These are phyloP conservation scores for Diachasma alloeum DNA, from an alignment of 1,140 invertebrate genomes.

Conservation along the genomic window DNA sequence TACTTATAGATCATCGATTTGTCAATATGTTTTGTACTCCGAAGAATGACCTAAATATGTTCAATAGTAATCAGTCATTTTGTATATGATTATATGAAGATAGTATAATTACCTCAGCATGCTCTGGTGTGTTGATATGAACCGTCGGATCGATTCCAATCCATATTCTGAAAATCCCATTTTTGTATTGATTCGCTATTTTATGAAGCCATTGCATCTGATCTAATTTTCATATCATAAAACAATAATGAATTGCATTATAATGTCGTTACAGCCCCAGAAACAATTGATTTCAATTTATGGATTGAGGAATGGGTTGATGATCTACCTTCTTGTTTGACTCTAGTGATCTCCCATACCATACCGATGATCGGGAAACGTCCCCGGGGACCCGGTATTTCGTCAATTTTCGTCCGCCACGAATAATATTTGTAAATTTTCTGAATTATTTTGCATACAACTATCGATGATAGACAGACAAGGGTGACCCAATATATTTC, in stretches of 20 bases:
- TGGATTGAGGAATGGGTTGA: too few species aligned
- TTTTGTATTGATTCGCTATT: background rate
- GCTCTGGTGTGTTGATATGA: background rate
- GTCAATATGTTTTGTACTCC: constrained; percentile 65
- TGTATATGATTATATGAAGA: too few species aligned
- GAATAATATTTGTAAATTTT: background rate
- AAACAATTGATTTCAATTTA: too few species aligned
- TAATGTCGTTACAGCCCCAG: background rate
- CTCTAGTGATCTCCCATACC: background rate
- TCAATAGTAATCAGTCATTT: too few species aligned
- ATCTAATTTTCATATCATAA: background rate
- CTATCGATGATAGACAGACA: background rate
- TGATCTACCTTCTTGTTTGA: background rate
- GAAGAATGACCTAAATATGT: constrained; percentile 45
- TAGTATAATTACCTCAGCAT: background rate
- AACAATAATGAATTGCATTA: background rate
- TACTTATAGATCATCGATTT: constrained; percentile 74
- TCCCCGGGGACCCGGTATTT: background rate
- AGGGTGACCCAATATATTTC: background rate
- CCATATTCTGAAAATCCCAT: background rate
- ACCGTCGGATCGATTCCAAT: background rate
- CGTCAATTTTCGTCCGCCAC: background rate
- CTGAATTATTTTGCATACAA: background rate
- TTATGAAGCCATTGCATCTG: background rate
- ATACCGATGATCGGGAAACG: background rate